phyloP scores from a whole-genome alignment of 64 coral and sea anemone genomes.

The Pocillopora damicornis region DNA sequence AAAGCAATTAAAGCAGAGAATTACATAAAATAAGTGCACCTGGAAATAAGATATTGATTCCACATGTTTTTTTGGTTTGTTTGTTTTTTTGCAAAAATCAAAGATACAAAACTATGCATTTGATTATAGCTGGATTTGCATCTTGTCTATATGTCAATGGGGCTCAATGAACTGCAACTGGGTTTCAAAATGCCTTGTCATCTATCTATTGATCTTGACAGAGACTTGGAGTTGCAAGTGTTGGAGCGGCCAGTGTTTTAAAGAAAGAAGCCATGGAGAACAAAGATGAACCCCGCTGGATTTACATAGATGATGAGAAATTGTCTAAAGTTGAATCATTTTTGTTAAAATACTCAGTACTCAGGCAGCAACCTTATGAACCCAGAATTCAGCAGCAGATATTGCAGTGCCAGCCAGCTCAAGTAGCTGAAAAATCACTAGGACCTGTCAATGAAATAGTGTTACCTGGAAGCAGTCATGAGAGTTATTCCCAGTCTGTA shows the following conservation, averaged over 20 bases:
- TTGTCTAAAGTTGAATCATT: constrained; percentile 59
- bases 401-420: background rate
- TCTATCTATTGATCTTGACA: background rate
- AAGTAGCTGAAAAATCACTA: background rate
- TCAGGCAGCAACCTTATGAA: constrained; percentile 1
- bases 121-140: no score
- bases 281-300: constrained; percentile 82
- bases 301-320: constrained; percentile 51
- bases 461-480: background rate
- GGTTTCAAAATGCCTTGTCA: no score
- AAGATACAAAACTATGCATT: no score
- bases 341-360: constrained; percentile 46
- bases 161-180: no score
- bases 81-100: no score
- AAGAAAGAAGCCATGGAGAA: constrained; percentile 83
- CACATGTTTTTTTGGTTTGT: no score
- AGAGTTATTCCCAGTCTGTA: background rate
- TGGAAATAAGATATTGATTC: no score
- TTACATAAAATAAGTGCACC: no score
- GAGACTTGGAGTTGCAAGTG: constrained; percentile 21
- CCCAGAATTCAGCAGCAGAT: background rate
- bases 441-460: background rate
- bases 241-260: constrained; percentile 43
- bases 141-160: no score
- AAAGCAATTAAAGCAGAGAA: no score